phyloP scores from a whole-genome alignment of 1,140 invertebrate genomes.

The Zaprionus camerounensis region DNA sequence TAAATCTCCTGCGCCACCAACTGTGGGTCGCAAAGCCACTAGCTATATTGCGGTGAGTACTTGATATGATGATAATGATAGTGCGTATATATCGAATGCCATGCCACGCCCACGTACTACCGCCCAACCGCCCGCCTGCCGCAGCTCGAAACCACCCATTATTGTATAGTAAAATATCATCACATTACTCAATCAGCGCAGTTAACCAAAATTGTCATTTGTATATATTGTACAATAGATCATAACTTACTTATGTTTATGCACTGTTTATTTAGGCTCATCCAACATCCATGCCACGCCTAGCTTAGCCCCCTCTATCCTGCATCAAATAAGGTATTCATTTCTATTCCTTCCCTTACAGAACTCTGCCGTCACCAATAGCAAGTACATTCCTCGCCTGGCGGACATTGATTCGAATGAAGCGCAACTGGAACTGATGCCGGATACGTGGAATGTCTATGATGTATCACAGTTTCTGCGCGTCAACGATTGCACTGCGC shows the following conservation, averaged over 20 bases:
- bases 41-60: constrained; percentile 87
- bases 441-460: constrained; percentile 91
- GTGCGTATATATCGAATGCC: constrained; percentile 63
- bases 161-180: constrained; percentile 2
- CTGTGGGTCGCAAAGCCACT: constrained; percentile 86
- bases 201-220: background rate
- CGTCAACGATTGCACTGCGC: constrained; percentile 95
- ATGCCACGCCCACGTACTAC: constrained; percentile 20
- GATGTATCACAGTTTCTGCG: constrained; percentile 95
- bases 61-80: constrained; percentile 60
- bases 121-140: constrained; percentile 41
- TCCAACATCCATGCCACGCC: constrained; percentile 2
- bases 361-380: constrained; percentile 78
- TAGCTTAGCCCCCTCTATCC: background rate
- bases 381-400: constrained; percentile 83
- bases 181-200: constrained; percentile 11
- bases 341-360: constrained; percentile 26
- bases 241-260: constrained; percentile 59
- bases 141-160: background rate
- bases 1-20: constrained; percentile 85
- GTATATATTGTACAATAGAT: constrained; percentile 14
- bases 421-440: constrained; percentile 87
- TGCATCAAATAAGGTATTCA: background rate
- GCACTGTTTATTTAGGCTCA: constrained; percentile 77
- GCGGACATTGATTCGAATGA: constrained; percentile 69